phyloP scores from a whole-genome alignment of 2,797 vertebrate species.

The Paratrypauchen microcephalus region DNA sequence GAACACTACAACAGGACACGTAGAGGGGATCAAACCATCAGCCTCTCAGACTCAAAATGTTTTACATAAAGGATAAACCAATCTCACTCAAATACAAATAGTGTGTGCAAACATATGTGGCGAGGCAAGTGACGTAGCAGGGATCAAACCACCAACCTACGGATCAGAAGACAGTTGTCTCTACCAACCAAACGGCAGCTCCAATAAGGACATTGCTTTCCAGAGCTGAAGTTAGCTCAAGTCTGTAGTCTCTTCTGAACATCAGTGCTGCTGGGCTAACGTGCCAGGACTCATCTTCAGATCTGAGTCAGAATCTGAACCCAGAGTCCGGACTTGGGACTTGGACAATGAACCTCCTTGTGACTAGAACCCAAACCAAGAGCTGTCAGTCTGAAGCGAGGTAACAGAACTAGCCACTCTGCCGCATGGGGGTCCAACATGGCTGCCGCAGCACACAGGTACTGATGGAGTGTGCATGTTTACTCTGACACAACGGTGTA shows the following conservation, averaged over 20 bases:
- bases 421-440: slow-evolving; percentile 69
- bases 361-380: neutral
- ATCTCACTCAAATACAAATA: no score
- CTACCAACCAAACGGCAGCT: neutral
- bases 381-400: neutral
- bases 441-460: slow-evolving; percentile 60
- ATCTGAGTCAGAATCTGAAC: no score
- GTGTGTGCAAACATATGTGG: no score
- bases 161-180: neutral
- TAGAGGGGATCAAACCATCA: neutral
- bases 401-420: slow-evolving; percentile 1
- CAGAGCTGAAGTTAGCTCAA: neutral
- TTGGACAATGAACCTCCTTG: neutral
- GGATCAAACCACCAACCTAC: neutral
- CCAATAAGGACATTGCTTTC: neutral
- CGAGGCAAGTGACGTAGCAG: no score
- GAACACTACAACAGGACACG: neutral
- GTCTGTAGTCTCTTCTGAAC: neutral
- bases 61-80: no score
- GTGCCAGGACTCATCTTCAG: no score
- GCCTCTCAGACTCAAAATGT: neutral
- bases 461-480: slow-evolving; percentile 25
- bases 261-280: neutral
- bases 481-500: neutral
- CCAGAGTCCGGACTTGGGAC: no score